Base-by-base conservation (phyloP, 2,797 vertebrate genomes). In the Okamejei kenojei region DNA sequence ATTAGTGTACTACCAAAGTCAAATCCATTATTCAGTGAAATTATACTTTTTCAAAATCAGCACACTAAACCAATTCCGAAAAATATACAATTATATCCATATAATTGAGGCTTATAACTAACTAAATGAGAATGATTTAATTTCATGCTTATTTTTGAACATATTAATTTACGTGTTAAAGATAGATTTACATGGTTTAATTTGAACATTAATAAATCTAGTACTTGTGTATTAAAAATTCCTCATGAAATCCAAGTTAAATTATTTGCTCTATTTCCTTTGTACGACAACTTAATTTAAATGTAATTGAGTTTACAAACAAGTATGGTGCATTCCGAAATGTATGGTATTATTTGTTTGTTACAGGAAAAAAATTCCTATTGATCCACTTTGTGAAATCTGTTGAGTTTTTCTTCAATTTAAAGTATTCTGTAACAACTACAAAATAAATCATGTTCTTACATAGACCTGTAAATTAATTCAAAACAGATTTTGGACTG, bases 191-290 rank as follows among this genome's bases (percentile, higher is more conserved):
- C 19, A 90, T 21, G 63, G 32, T 35, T 38, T 68, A 13, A 35
- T 71, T 90, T 38, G 38, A 71, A 71, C 32, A 90, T 35, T 90
- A 90, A 90, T 90, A 71, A 90, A 71, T 21, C 63, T 45, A 45
- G 45, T 45, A 21, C 19, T 1, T 21, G 15, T 71, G 23, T 38
- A 90, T 71, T 38, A 90, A 35, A 84, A 84, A 84, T 84, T 68
- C 84, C 17, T 68, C 32, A 71, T 38, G 32, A 90, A 90, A 71
- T 71, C 8, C 35, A 19, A 71, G 86, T 71, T 38, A 90, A 68
- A 90, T 71, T 63, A 71, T 15, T 90, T 90, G 63, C 65, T 19
- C 38, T 38, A 90, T 90, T 68, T 38, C 32, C 65, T 90, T 23
- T 65, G 9, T 38, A 90, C 8, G 15, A 3, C n/a, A 63, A 35